phyloP scores from a whole-genome alignment of 92 coral and sea anemone genomes.

The Parazoanthus darwini region DNA sequence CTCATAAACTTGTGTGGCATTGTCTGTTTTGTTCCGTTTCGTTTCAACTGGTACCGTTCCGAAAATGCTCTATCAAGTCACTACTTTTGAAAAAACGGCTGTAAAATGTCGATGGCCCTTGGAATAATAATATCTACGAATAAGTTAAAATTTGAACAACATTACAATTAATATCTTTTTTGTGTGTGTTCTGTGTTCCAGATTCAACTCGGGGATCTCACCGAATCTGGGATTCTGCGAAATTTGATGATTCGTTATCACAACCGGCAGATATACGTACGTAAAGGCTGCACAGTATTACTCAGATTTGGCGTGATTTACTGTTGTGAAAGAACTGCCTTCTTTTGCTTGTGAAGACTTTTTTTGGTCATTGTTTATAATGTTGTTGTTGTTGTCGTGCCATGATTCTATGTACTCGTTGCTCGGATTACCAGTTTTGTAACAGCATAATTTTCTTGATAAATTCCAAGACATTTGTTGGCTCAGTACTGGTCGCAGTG shows the following conservation, averaged over 20 bases:
- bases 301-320: background rate
- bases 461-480: slow-evolving; percentile 74
- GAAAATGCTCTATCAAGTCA: too few relatives aligned
- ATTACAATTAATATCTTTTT: background rate
- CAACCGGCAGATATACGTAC: slow-evolving; percentile 77
- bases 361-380: too few relatives aligned
- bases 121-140: background rate
- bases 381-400: background rate
- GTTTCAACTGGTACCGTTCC: too few relatives aligned
- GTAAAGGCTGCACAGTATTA: slow-evolving; percentile 13
- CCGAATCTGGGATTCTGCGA: slow-evolving; percentile 89
- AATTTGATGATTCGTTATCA: slow-evolving; percentile 85
- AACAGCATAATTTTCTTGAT: background rate
- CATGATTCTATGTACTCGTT: background rate
- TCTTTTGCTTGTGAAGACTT: background rate
- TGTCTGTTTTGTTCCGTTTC: too few relatives aligned
- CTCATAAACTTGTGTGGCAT: too few relatives aligned
- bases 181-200: slow-evolving; percentile 1
- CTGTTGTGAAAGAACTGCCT: background rate
- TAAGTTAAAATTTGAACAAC: background rate
- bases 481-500: slow-evolving; percentile 88
- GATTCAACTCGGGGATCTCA: slow-evolving; percentile 94
- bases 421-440: background rate
- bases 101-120: background rate
- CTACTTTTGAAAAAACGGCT: too few relatives aligned